Conservation (phyloP, 2,113 vertebrate genomes). For the Thomomys bottae region DNA sequence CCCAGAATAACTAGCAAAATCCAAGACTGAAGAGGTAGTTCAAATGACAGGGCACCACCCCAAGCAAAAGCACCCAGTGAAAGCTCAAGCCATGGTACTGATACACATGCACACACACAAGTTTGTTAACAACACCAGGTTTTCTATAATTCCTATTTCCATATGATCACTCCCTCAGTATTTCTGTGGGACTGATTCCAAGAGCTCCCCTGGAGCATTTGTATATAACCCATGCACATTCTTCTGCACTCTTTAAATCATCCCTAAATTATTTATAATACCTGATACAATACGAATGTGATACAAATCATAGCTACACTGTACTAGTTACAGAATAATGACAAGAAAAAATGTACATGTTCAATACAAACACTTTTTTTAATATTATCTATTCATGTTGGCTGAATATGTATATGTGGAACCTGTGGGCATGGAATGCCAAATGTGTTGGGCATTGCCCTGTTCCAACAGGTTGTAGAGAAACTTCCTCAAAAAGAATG, state of each 20-base stretch:
- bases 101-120: no score
- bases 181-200: neutral
- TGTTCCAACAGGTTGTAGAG: neutral
- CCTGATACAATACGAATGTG: neutral
- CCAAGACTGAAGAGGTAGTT: no score
- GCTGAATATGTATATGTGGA: neutral
- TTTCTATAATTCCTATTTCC: constrained; percentile 14
- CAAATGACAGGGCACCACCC: no score
- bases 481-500: neutral
- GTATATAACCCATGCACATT: neutral
- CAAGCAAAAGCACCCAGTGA: no score
- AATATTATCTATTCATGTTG: neutral
- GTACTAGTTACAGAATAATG: neutral
- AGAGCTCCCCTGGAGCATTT: neutral
- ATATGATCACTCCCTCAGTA: neutral
- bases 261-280: neutral
- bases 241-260: neutral
- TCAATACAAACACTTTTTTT: neutral
- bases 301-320: neutral
- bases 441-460: neutral
- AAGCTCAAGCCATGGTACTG: no score
- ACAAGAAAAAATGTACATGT: neutral
- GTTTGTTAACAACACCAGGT: neutral
- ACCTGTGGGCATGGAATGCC: neutral
- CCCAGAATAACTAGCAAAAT: no score